phyloP scores from a whole-genome alignment of 2,113 vertebrate species.

The Columbina picui region DNA sequence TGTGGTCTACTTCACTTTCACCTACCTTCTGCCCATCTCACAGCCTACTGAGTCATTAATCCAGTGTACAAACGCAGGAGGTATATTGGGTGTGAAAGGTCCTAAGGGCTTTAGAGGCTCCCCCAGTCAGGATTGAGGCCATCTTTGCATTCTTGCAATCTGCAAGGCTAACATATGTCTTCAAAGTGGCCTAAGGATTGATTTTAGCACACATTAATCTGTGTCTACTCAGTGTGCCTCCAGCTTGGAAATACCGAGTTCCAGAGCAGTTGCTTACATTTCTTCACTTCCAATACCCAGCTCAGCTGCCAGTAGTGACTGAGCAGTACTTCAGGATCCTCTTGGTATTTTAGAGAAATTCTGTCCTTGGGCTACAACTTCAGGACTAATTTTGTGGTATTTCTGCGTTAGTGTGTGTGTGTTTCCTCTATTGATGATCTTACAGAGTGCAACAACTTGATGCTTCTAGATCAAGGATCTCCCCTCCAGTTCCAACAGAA shows the following conservation, averaged over 20 bases:
- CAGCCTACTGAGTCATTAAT: rapidly evolving
- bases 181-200: neutral
- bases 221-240: neutral
- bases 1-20: neutral
- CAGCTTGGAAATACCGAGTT: neutral
- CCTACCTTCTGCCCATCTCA: neutral
- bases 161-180: neutral
- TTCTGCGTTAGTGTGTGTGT: neutral
- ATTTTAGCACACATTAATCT: neutral
- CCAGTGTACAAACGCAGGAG: neutral
- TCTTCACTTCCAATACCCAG: neutral
- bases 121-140: neutral
- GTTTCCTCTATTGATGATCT: neutral
- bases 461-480: neutral
- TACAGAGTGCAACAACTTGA: rapidly evolving
- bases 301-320: neutral
- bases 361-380: neutral
- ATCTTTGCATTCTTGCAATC: neutral
- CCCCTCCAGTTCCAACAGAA: neutral
- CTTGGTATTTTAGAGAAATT: neutral
- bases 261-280: rapidly evolving
- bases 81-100: rapidly evolving
- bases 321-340: neutral
- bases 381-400: neutral
- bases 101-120: neutral